Conservation (phyloP, 2,113 vertebrate species). For the Puma concolor region DNA sequence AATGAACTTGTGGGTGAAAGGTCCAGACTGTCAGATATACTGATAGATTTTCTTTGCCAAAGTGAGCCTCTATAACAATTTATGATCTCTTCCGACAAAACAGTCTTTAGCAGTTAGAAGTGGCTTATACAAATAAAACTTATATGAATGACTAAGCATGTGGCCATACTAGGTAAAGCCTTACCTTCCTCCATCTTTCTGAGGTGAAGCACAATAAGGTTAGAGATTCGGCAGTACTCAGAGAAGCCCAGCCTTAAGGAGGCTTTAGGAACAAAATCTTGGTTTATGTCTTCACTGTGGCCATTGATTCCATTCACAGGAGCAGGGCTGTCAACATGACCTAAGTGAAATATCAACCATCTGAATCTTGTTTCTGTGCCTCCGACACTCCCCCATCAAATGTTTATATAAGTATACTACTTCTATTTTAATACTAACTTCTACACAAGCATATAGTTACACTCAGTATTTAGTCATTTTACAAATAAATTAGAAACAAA, state of each 20-base stretch:
- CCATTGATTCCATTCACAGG: slow-evolving; percentile 86
- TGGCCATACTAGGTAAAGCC: not conserved
- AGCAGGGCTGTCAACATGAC: slow-evolving; percentile 85
- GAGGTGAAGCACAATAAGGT: slow-evolving; percentile 96
- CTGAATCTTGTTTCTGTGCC: not conserved
- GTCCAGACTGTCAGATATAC: not conserved
- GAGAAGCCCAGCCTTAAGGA: slow-evolving; percentile 93
- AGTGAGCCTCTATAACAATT: not conserved
- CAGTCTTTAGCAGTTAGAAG: not conserved
- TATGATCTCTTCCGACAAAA: not conserved
- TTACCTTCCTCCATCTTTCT: slow-evolving; percentile 95
- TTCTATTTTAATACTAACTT: slow-evolving; percentile 42
- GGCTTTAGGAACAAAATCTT: slow-evolving; percentile 86
- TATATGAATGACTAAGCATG: not conserved
- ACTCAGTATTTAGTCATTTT: not conserved
- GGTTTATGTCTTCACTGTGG: slow-evolving; percentile 84
- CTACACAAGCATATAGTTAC: not conserved
- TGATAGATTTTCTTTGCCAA: not conserved
- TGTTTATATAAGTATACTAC: not conserved
- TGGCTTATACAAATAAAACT: not conserved
- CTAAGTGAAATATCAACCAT: slow-evolving; percentile 80
- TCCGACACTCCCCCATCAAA: not conserved
- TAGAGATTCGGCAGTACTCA: slow-evolving; percentile 96
- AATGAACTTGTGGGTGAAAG: not conserved
- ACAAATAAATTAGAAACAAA: slow-evolving; percentile 39